Evolutionary conservation across 2,113 vertebrate species (phyloP).

Genomic region (Gallinago media): DNA sequence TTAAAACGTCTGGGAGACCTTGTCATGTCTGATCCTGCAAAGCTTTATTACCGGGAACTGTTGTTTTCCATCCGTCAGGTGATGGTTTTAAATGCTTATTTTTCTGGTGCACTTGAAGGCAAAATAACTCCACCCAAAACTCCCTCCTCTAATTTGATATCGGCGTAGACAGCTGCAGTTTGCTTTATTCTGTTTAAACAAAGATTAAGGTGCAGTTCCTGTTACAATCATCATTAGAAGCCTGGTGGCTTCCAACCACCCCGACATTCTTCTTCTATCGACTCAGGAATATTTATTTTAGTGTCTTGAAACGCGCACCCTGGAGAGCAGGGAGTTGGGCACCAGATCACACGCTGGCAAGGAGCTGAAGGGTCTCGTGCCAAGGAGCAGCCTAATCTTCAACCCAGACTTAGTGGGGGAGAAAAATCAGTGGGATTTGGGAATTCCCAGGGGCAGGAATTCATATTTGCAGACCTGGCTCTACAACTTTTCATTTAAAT

Average conservation of each 20-base stretch:
- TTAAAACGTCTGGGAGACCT: background rate
- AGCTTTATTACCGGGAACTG: background rate
- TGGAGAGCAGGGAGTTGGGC: background rate
- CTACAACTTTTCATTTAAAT: background rate
- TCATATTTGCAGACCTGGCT: background rate
- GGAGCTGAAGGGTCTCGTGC: background rate
- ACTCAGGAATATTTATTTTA: background rate
- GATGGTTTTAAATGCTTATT: background rate
- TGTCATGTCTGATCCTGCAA: background rate
- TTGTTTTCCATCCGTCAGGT: background rate
- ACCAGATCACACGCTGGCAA: background rate
- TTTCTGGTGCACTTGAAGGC: background rate
- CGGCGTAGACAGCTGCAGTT: background rate
- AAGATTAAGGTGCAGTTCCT: background rate
- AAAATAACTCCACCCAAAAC: background rate
- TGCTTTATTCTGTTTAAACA: background rate
- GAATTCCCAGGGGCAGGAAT: background rate
- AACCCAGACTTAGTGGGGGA: rapidly evolving
- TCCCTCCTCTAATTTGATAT: background rate
- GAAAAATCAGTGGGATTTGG: too few species aligned
- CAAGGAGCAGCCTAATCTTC: background rate
- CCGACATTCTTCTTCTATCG: background rate
- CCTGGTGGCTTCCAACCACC: background rate
- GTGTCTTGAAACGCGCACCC: background rate
- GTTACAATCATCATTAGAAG: background rate